Base-by-base conservation (phyloP, 1,140 invertebrate species). In the Drosophila eugracilis region DNA sequence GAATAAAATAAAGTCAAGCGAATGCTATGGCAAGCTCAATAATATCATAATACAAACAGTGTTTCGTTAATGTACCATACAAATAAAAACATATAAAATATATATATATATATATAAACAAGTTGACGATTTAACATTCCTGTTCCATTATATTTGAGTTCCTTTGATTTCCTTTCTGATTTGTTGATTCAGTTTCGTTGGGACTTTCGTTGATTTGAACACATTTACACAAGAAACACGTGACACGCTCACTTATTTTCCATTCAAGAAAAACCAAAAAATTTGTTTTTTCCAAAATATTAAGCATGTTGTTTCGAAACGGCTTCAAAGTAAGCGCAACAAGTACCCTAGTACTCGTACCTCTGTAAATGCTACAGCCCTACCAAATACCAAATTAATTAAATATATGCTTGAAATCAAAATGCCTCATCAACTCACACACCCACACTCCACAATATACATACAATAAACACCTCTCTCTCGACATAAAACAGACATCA, bases 351-450 rank as follows among this genome's bases (percentile, higher is more conserved):
- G 83, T 88, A 88, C 70, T 74, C 70, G 70, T 86, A 75, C 57
- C 74, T 78, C 75, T 88, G 84, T 88, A 88, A 83, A 88, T 88
- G 83, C 83, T 88, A 73, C 50, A 81, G 78, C 83, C 63, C 57
- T 63, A 62, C 6, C 39, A 75, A 57, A 53, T 63, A 62, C 6
- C 39, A 75, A 57, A 53, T 48, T 75, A 83, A 75, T 42, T 39
- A 78, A 66, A 48, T 69, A 70, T 75, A 67, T 81, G 81, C 81
- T 86, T 86, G 81, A 77, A 59, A 70, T 52, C 39, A 75, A 79
- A 69, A 45, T 73, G 74, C 74, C 42, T 53, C 74, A 75, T 60
- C 15, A 12, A 28, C 22, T 21, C 60, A 39, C 34, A 71, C 37
- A 45, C 28, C n/a, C 32, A 42, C 7, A 17, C 26, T 6, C 5